Evolutionary conservation across 2,888 invertebrate species (phyloP), one percentile per base, ranked within the genome.

Genomic region (Lasiommata megera): DNA sequence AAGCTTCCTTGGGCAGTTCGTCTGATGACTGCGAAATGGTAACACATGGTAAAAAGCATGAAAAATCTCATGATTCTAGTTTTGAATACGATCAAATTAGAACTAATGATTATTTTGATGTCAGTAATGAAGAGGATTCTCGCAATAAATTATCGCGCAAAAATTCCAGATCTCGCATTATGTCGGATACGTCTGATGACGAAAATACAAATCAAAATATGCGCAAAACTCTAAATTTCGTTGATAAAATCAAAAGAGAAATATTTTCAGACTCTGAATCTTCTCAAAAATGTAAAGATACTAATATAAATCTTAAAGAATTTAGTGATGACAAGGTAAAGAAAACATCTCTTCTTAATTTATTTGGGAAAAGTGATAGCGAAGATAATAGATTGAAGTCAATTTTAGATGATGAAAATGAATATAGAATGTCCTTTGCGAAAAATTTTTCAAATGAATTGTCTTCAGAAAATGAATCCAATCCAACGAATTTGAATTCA

Each of bases 101-200:
- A 73, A 79, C 83, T 54, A 92, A 89, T 69, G 89, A 92, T 58
- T 88, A 80, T 69, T 84, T 78, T 54, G 91, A 89, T 64, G 90
- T 82, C 18, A 82, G 88, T 51, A 90, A 87, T 67, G 92, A 88
- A 65, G 91, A 88, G 66, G 88, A 92, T 66, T 77, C 87, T 77
- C 80, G 83, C 79, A 91, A 77, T 60, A 94, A 94, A 75, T 86
- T 93, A 1, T 87, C 93, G 0, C 92, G 94, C 56, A 94, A 95
- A 73, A 93, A 93, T 68, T 94, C 94, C 0, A 88, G 94, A 66
- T 93, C 94, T 17, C 92, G 95, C 18, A 95, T 96, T 58, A 93
- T 94, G 59, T 96, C 95, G 8, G 96, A 96, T 72, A 94, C 95
- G 1, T 95, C 95, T 36, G 95, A 95, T 66, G 94, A 95, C 54